Percentiles rank a stretch among this genome's conserved stretches.
Evolutionary conservation across 2,113 vertebrate genomes (phyloP).

Genomic region (Nycticryphes semicollaris): DNA sequence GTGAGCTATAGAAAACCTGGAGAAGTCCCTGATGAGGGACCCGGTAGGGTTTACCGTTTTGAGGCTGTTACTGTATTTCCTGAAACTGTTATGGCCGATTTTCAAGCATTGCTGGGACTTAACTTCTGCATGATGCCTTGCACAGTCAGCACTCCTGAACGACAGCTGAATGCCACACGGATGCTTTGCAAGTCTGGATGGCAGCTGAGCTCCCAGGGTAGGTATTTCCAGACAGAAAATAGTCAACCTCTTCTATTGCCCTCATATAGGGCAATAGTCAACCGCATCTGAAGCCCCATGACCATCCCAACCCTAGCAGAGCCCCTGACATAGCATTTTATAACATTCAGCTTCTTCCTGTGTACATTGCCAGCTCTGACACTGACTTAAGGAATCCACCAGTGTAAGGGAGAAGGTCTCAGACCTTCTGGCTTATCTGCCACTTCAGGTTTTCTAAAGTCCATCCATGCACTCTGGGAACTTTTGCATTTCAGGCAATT

Average conservation of each 20-base stretch:
- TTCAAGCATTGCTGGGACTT: not conserved
- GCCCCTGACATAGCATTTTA: not conserved
- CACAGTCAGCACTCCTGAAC: not conserved
- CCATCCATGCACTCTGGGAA: not conserved
- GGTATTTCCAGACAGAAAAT: not conserved
- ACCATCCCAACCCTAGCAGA: not conserved
- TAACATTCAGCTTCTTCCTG: not conserved
- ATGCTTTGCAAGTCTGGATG: accelerated
- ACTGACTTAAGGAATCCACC: not conserved
- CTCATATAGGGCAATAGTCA: not conserved
- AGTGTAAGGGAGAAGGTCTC: not conserved
- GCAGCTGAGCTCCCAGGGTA: not conserved
- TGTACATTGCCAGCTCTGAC: not conserved
- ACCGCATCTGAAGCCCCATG: not conserved
- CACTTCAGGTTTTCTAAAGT: not conserved
- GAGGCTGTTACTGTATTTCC: not conserved
- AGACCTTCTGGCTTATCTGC: not conserved
- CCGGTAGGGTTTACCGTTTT: not conserved
- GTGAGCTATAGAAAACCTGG: not conserved
- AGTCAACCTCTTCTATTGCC: too few relatives aligned
- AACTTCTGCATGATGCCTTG: not conserved
- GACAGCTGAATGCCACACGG: accelerated
- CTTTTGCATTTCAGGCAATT: not conserved
- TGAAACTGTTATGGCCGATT: not conserved
- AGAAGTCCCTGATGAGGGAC: not conserved